Conservation (phyloP, 2,888 invertebrate genomes). For the Xylota sylvarum region DNA sequence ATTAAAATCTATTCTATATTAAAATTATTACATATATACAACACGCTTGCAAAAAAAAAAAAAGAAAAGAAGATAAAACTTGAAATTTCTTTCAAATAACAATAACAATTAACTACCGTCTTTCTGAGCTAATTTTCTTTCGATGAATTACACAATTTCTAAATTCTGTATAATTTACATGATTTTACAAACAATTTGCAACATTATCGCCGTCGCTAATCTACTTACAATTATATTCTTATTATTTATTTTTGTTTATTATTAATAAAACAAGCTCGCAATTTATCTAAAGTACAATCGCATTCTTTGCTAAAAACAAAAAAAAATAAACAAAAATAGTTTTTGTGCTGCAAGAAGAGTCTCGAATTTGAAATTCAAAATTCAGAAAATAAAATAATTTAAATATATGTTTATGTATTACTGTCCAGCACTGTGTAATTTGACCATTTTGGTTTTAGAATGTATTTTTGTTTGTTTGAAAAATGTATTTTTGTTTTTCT, state of each 20-base stretch:
- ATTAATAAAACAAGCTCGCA: slow-evolving; percentile 44
- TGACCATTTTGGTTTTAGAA: slow-evolving; percentile 31
- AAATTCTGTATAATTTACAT: slow-evolving; percentile 30
- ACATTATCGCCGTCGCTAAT: slow-evolving; percentile 47
- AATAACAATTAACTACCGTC: slow-evolving; percentile 21
- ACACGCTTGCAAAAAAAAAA: slow-evolving; percentile 7
- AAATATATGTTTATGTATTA: neutral
- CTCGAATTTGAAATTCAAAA: too few species aligned
- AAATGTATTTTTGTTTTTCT: neutral
- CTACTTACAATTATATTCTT: slow-evolving; percentile 38
- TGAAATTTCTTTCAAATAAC: neutral
- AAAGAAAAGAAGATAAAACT: slow-evolving; percentile 10
- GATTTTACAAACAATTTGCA: slow-evolving; percentile 59
- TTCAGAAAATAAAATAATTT: too few species aligned
- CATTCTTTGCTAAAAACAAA: slow-evolving; percentile 27
- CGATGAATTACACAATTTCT: slow-evolving; percentile 33
- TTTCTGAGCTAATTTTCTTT: slow-evolving; percentile 50
- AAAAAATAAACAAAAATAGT: slow-evolving; percentile 13
- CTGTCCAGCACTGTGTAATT: slow-evolving; percentile 1
- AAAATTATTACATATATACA: neutral
- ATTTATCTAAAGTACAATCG: slow-evolving; percentile 29
- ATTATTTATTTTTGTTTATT: slow-evolving; percentile 15
- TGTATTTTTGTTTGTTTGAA: slow-evolving; percentile 23
- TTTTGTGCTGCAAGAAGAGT: neutral
- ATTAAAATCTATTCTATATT: neutral